A percentile compares a stretch with the other conserved stretches of the same genome.
These are phyloP conservation scores for Tragelaphus imberbis DNA, from an alignment of 2,113 vertebrate species.

Conservation along the genomic window DNA sequence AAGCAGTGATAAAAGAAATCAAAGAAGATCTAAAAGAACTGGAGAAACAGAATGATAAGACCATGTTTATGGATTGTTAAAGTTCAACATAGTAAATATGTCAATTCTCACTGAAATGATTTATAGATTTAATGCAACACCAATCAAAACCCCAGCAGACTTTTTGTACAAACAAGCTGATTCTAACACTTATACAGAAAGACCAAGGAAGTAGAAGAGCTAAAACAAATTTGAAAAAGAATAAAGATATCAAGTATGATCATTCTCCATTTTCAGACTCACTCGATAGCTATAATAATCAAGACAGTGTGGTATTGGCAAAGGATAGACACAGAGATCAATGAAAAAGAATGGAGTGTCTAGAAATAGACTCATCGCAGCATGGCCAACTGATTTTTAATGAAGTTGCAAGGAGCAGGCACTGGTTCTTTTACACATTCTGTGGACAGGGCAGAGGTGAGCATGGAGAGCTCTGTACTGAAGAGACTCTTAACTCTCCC, in stretches of 20 bases:
- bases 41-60: neutral
- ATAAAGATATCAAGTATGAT: neutral
- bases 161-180: neutral
- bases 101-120: constrained; percentile 15
- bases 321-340: neutral
- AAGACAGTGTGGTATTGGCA: neutral
- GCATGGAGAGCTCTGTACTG: neutral
- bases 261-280: neutral
- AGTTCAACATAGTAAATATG: constrained; percentile 4
- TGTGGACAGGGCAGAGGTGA: neutral
- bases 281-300: neutral
- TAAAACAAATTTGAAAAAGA: constrained; percentile 36
- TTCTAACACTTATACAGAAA: constrained; percentile 35
- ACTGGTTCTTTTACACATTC: neutral
- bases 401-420: neutral
- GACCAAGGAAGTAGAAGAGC: neutral
- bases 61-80: constrained; percentile 11
- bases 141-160: neutral
- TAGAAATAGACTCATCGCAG: neutral
- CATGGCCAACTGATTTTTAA: neutral
- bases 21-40: neutral
- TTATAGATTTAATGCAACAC: constrained; percentile 14
- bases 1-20: neutral
- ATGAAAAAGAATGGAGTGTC: neutral
- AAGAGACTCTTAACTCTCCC: neutral